Evolutionary conservation across 1,140 invertebrate species (phyloP), one percentile per base, ranked within the genome.

Genomic region (Drosophila gunungcola): DNA sequence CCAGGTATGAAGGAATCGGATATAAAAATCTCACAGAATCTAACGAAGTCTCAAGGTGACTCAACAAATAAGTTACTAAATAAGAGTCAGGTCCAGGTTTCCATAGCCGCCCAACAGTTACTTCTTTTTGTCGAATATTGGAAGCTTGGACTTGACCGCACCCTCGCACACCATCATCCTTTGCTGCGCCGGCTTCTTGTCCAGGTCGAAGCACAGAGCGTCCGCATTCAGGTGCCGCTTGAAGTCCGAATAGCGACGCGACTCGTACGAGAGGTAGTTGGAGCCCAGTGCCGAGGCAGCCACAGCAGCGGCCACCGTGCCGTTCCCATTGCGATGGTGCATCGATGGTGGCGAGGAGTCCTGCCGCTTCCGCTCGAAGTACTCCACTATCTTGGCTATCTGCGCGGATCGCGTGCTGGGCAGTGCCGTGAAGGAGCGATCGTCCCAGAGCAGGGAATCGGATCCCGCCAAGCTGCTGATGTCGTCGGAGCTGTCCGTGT

Each of bases 371-470:
- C 95, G 93, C 92, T 97, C 97, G 88, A 97, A 97, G 90, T 97
- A 97, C 73, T 97, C 96, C 10, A 97, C 97, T 63, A 97, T 97
- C 80, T 96, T 96, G 42, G 96, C 95, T 51, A 97, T 97, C 93
- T 97, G 94, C 67, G 94, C 94, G 29, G 95, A 94, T 41, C 95
- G 91, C 16, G 92, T 93, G 64, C 92, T 93, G 10, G 92, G 92
- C 52, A 93, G 73, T 58, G 86, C 93, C 55, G 75, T 94, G 60
- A 93, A 94, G 1, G 94, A 91, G 42, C 95, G 92, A 43, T 95
- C 95, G 80, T 96, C 95, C 95, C 95, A 96, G 43, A 94, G 94
- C 63, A 94, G 79, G 11, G 94, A 94, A 91, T 96, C 96, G 5
- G 95, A 96, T 16, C 96, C 96, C 0, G 95, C 95, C 5, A 97